Conservation (phyloP, 2,113 vertebrate genomes). For the Stomatorhinus ivindoensis region DNA sequence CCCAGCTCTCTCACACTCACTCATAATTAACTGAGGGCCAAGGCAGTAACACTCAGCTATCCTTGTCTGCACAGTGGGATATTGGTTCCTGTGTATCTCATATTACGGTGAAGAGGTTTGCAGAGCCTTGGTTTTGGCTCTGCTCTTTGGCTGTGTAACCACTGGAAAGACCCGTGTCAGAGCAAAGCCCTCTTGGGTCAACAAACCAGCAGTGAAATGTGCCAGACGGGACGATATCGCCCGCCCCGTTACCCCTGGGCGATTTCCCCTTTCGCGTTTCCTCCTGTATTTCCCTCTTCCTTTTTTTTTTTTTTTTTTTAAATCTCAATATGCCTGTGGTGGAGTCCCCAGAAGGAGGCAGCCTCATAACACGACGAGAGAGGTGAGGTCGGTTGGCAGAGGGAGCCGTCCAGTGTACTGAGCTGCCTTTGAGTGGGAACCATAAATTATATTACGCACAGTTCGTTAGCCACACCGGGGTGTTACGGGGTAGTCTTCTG, state of each 20-base stretch:
- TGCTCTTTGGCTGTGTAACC: background rate
- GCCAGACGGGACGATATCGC: background rate
- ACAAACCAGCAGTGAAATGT: constrained; percentile 16
- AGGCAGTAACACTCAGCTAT: background rate
- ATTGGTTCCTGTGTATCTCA: background rate
- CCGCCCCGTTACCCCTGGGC: background rate
- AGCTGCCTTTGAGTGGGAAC: constrained; percentile 14
- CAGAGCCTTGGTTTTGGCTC: background rate
- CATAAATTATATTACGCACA: constrained; percentile 26
- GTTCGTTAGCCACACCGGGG: constrained; percentile 26
- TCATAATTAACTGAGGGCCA: background rate
- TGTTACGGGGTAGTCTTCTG: constrained; percentile 21
- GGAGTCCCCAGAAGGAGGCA: background rate
- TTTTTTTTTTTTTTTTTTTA: background rate
- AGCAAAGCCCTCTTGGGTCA: background rate
- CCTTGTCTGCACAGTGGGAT: background rate
- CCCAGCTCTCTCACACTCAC: background rate
- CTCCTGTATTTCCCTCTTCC: background rate
- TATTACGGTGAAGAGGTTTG: background rate
- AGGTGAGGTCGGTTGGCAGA: background rate
- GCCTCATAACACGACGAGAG: background rate
- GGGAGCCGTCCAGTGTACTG: background rate
- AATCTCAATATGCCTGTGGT: background rate
- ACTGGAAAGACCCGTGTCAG: background rate
- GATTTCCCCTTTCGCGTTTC: background rate